Percentiles rank a stretch among this genome's conserved stretches.
Conservation (phyloP, 2,797 vertebrate species). For the Limnodromus scolopaceus region DNA sequence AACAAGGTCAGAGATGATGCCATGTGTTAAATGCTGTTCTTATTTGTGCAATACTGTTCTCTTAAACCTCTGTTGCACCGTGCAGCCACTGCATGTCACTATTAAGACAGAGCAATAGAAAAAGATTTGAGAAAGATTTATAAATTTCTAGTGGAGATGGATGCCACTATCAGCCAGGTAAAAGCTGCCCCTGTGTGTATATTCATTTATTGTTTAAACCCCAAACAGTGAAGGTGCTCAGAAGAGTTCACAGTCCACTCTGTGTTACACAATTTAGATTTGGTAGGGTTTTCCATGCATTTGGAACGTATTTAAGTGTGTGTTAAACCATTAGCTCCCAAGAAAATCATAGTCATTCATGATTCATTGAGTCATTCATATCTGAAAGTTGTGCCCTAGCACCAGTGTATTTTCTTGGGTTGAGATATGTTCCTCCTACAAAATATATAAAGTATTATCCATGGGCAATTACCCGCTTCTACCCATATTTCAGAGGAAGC, state of each 20-base stretch:
- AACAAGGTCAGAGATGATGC: not conserved
- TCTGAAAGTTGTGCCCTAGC: constrained; percentile 66
- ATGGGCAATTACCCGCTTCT: constrained; percentile 73
- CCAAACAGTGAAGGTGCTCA: not conserved
- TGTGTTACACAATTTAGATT: not conserved
- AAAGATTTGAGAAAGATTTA: constrained; percentile 32
- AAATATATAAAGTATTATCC: constrained; percentile 77
- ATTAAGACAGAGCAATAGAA: constrained; percentile 27
- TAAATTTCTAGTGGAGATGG: not conserved
- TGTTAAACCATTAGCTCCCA: constrained; percentile 70
- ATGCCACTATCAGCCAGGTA: not conserved
- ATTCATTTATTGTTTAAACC: constrained; percentile 56
- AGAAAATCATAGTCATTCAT: constrained; percentile 75
- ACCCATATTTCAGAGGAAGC: constrained; percentile 68
- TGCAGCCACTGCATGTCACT: constrained; percentile 39
- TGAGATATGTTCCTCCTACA: constrained; percentile 73
- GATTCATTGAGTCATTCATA: constrained; percentile 77
- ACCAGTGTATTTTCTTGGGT: constrained; percentile 58
- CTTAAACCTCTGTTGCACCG: constrained; percentile 15
- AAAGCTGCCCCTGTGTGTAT: not conserved
- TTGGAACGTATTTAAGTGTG: constrained; percentile 67
- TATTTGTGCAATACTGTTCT: not conserved
- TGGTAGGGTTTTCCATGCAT: constrained; percentile 54
- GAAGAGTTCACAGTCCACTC: constrained; percentile 43
- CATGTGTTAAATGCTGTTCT: not conserved